A percentile compares a stretch with the other conserved stretches of the same genome.
These are phyloP conservation scores for Mesorhabditis sp. DNA, from an alignment of 2,888 invertebrate genomes.

Conservation along the genomic window DNA sequence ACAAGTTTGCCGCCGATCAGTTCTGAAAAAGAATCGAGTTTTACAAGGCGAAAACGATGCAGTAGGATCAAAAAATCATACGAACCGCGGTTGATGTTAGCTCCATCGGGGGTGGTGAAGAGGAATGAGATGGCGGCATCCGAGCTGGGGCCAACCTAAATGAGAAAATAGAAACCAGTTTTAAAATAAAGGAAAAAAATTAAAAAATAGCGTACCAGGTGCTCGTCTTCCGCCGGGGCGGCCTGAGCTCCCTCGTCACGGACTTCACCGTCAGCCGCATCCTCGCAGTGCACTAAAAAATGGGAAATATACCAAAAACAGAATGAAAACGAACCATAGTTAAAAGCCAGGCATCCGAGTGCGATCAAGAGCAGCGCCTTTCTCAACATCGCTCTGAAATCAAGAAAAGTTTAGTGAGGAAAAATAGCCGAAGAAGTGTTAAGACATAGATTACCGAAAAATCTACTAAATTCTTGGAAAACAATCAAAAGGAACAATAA, in stretches of 20 bases:
- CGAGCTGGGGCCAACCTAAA: conserved; percentile 70
- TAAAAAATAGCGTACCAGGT: conserved; percentile 32
- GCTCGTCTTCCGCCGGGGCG: conserved; percentile 57
- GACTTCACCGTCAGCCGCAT: conserved; percentile 48
- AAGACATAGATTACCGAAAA: too few relatives aligned
- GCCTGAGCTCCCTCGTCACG: conserved; percentile 35
- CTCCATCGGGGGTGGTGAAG: conserved; percentile 66
- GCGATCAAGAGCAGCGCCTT: too few relatives aligned
- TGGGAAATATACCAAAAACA: too few relatives aligned
- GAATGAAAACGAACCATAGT: too few relatives aligned
- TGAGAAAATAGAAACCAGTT: neutral
- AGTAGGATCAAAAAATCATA: neutral
- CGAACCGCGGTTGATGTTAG: conserved; percentile 65
- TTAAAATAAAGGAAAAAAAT: neutral
- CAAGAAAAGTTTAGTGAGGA: too few relatives aligned
- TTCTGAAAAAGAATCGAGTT: conserved; percentile 64
- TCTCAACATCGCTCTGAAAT: too few relatives aligned
- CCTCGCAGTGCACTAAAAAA: conserved; percentile 21
- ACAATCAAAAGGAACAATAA: too few relatives aligned
- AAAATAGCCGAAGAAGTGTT: too few relatives aligned
- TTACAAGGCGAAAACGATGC: neutral
- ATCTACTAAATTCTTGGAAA: too few relatives aligned
- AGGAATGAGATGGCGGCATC: conserved; percentile 86
- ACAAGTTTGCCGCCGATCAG: conserved; percentile 85
- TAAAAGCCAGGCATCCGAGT: too few relatives aligned